Conservation (phyloP, 2,888 invertebrate species). For the Drosophila kanekoi region DNA sequence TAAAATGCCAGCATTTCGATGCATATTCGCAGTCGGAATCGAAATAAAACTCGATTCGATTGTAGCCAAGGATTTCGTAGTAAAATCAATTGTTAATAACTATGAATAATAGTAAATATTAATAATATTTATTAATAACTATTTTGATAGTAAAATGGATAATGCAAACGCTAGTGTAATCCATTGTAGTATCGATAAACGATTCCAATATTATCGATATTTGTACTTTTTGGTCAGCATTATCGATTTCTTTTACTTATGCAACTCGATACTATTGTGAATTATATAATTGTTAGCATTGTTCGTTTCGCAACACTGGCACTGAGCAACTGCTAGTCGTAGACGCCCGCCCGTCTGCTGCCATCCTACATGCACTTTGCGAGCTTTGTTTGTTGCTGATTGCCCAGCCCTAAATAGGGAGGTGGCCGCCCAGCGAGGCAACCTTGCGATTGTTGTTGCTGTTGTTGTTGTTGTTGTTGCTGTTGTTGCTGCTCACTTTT, state of each 20-base stretch:
- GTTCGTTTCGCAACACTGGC: background rate
- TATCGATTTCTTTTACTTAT: background rate
- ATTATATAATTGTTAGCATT: background rate
- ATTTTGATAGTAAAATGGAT: too few relatives aligned
- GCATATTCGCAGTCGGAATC: too few relatives aligned
- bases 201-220: too few relatives aligned
- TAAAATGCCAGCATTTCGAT: background rate
- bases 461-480: constrained; percentile 34
- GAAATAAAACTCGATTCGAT: too few relatives aligned
- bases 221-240: too few relatives aligned
- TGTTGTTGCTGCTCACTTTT: constrained; percentile 66
- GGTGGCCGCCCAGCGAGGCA: constrained; percentile 47
- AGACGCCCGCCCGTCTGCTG: background rate
- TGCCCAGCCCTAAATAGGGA: constrained; percentile 18
- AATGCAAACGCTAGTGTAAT: too few relatives aligned
- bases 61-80: too few relatives aligned
- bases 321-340: constrained; percentile 10
- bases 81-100: too few relatives aligned
- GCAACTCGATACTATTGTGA: background rate
- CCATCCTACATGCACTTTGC: constrained; percentile 1
- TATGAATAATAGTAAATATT: too few relatives aligned
- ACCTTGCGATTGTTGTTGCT: constrained; percentile 32
- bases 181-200: too few relatives aligned
- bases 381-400: constrained; percentile 11
- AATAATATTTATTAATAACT: too few relatives aligned